Percentiles rank a stretch among this genome's conserved stretches.
Conservation (phyloP, 2,113 vertebrate genomes). For the Lasiurus borealis region DNA sequence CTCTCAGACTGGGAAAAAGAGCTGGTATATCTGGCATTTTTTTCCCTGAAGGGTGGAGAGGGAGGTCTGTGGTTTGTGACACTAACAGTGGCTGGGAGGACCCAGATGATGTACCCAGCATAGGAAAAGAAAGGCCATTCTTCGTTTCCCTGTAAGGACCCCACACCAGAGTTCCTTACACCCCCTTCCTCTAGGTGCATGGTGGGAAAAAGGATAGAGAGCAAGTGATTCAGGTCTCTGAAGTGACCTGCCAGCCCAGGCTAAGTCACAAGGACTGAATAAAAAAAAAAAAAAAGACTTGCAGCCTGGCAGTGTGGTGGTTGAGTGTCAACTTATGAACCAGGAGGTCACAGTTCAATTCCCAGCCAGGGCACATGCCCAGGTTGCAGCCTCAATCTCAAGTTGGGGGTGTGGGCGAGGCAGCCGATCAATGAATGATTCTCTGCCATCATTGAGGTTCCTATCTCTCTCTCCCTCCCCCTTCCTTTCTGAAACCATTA, state of each 20-base stretch:
- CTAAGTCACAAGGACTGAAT: background rate
- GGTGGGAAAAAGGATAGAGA: background rate
- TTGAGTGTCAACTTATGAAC: too few relatives aligned
- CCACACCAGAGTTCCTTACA: background rate
- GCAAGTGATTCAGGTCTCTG: background rate
- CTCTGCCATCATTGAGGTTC: too few relatives aligned
- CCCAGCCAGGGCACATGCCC: too few relatives aligned
- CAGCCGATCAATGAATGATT: too few relatives aligned
- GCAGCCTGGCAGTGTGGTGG: too few relatives aligned
- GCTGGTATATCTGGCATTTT: background rate
- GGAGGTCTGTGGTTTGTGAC: background rate
- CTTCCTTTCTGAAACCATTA: too few relatives aligned
- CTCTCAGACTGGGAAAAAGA: background rate
- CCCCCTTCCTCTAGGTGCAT: background rate
- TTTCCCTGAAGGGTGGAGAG: background rate
- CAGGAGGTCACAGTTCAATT: too few relatives aligned
- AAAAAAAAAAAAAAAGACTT: background rate
- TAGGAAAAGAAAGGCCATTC: background rate
- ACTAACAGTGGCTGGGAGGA: background rate
- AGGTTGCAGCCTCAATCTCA: too few relatives aligned
- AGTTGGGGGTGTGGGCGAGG: too few relatives aligned
- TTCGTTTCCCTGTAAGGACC: background rate
- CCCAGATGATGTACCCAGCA: too few relatives aligned
- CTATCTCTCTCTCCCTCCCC: too few relatives aligned
- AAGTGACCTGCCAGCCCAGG: background rate